phyloP scores from a whole-genome alignment of 1,140 invertebrate species.

The Drosophila cardini region DNA sequence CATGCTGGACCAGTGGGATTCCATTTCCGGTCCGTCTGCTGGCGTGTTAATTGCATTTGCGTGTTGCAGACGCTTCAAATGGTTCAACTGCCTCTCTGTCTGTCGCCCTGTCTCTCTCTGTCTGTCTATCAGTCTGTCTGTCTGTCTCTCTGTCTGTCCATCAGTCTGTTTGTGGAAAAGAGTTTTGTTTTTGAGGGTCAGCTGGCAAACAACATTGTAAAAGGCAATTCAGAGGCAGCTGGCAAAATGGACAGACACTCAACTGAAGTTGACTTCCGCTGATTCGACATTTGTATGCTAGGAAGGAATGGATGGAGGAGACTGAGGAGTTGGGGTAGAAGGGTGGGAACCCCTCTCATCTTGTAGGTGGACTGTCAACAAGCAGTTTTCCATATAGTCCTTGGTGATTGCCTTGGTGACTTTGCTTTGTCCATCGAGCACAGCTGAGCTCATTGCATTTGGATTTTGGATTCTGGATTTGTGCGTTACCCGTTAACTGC shows the following conservation, averaged over 20 bases:
- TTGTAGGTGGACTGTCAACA: constrained; percentile 55
- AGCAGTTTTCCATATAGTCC: constrained; percentile 56
- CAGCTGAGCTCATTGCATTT: constrained; percentile 62
- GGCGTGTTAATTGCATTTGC: constrained; percentile 83
- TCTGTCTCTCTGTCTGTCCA: constrained; percentile 2
- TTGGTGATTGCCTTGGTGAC: constrained; percentile 50
- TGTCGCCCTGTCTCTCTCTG: not conserved
- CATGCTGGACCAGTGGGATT: constrained; percentile 46
- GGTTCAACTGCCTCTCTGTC: not conserved
- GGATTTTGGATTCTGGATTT: constrained; percentile 39
- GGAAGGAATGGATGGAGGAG: not conserved
- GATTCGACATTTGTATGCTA: constrained; percentile 28
- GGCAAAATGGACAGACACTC: constrained; percentile 36
- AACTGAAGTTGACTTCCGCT: constrained; percentile 32
- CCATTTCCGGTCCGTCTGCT: constrained; percentile 76
- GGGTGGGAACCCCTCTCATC: not conserved
- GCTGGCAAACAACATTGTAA: constrained; percentile 73
- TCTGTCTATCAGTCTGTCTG: not conserved
- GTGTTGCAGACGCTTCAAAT: constrained; percentile 65
- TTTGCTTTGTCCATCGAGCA: constrained; percentile 22
- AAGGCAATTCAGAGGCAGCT: constrained; percentile 58
- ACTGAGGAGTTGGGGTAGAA: no score
- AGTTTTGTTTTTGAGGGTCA: constrained; percentile 51
- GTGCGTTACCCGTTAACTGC: constrained; percentile 42
- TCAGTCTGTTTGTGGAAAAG: constrained; percentile 7